Evolutionary conservation across 2,797 vertebrate genomes (phyloP).

Genomic region (Ammospiza maritima): DNA sequence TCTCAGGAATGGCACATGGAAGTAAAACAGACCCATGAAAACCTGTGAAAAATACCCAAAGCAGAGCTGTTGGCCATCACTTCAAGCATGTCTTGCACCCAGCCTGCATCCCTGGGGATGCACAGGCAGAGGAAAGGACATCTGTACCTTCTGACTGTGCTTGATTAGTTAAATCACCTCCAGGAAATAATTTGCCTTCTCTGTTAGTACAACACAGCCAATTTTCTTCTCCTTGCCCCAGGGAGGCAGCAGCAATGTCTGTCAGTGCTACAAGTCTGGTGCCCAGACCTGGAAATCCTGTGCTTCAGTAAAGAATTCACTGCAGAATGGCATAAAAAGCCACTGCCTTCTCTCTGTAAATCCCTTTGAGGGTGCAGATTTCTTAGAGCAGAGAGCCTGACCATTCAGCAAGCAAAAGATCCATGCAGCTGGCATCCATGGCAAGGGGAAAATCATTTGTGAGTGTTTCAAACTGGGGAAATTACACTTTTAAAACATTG

Average conservation of each 20-base stretch:
- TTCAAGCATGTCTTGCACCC: background rate
- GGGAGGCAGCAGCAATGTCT: background rate
- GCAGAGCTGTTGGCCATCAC: background rate
- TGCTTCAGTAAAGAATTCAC: background rate
- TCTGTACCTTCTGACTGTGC: background rate
- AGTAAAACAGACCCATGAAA: background rate
- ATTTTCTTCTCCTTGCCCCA: background rate
- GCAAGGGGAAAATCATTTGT: background rate
- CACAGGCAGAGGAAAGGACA: background rate
- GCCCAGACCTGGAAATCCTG: background rate
- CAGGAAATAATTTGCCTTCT: background rate
- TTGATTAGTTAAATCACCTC: background rate
- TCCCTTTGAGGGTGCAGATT: background rate
- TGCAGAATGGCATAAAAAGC: background rate
- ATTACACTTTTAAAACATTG: background rate
- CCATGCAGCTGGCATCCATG: background rate
- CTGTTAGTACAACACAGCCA: background rate
- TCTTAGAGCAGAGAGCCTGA: background rate
- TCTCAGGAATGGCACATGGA: rapidly evolving
- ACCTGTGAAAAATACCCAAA: background rate
- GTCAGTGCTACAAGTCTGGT: background rate
- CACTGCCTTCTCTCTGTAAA: background rate
- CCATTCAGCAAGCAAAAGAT: background rate
- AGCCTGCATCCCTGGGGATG: background rate
- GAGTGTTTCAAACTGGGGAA: background rate